Base-by-base conservation (phyloP, 2,113 vertebrate species). In the Asarcornis scutulata region DNA sequence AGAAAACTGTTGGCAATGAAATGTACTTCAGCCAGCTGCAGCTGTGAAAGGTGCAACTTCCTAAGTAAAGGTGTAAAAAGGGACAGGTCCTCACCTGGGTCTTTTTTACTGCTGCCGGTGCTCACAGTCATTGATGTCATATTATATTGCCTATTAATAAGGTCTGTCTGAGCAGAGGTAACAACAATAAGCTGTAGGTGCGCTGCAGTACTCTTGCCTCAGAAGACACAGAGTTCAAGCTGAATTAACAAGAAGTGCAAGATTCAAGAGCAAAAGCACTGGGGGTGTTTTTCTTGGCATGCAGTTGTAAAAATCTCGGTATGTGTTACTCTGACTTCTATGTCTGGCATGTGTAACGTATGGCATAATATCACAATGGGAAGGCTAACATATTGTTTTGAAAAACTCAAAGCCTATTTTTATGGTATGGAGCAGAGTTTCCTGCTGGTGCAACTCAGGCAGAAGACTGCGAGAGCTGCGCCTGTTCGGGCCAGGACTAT, bases 381-480 rank as follows among this genome's bases (percentile, higher is more conserved):
- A 77, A 75, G 88, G 38, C 1, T 1, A 83, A 38, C 31, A 25
- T 69, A n/a, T 11, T 64, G 9, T 76, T 86, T 90, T 46, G 73
- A 69, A 82, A 48, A 72, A 36, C 10, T 36, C 60, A 71, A 67
- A 86, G 74, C 15, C 29, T 64, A 2, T 62, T 83, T 83, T 5
- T 74, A 23, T 25, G 12, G 14, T 81, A n/a, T 32, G 76, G 76
- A 81, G 18, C 17, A 9, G 0, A 18, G 32, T 56, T 91, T 72
- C 29, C 74, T 78, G 31, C 66, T 87, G 56, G 66, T 50, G 86
- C 26, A 64, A 53, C 72, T 91, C 46, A 75, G 56, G 77, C 53
- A 23, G 38, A 58, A 34, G 48, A 42, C 52, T 82, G 29, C 0
- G 0, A 78, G 48, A 66, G 20, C 32, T 34, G 32, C 0, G 2